Evolutionary conservation across 1,140 invertebrate genomes (phyloP), one percentile per base, ranked within the genome.

Genomic region (Eufriesea mexicana): DNA sequence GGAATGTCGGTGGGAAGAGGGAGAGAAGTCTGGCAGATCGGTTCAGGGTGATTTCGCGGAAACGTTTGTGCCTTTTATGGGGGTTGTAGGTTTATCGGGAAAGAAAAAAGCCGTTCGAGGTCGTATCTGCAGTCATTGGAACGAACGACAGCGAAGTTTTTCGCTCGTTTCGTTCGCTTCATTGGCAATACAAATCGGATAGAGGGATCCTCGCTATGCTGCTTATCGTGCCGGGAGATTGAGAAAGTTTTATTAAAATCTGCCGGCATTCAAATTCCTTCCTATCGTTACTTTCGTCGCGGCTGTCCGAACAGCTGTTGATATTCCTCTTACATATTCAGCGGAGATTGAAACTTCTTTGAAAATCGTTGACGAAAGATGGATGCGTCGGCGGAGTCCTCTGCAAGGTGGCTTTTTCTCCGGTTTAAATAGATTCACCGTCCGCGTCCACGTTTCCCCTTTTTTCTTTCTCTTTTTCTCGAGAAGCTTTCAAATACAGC

Each of bases 51-150:
- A 86, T 83, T 83, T 86, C 28, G 23, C 18, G 70, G 57, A 42
- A n/a, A 70, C 75, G 74, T 78, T 57, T 54, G 25, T 28, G 28
- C n/a, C 55, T 68, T 86, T 86, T 73, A 74, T 83, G n/a, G 45
- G 23, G 62, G 51, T 20, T 47, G 4, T 45, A 62, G 74, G 20
- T 59, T 82, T 78, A 79, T 86, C 78, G 62, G 25, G 20, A 18
- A 54, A 7, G n/a, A 47, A 47, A 68, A 62, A 59, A 73, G 68
- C 68, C 57, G 54, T 61, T 45, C 66, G 64, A 18, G 45, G 42
- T 16, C 49, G 70, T 61, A 28, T 84, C 47, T 25, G 42, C 9
- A 49, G 8, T 54, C 47, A 51, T 25, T 71, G 25, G 20, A 2
- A 47, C 14, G 18, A 45, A 47, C 25, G 55, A 23, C n/a, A 79